These are phyloP conservation scores for Marasmarcha lunaedactyla DNA, from an alignment of 2,888 invertebrate species.

Conservation along the genomic window DNA sequence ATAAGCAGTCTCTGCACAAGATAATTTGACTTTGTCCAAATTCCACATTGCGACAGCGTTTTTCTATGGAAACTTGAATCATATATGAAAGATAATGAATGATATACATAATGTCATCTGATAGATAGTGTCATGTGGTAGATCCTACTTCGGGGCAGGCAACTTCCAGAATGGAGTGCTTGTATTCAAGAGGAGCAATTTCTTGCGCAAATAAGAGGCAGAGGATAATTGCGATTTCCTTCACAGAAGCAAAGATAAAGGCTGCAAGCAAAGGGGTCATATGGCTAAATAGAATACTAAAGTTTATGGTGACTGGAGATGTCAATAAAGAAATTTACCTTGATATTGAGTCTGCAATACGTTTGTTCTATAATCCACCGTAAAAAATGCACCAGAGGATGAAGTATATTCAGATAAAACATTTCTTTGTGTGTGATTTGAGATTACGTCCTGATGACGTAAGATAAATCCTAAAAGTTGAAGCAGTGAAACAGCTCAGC, in stretches of 20 bases:
- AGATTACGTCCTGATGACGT: no score
- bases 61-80: no score
- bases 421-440: constrained; percentile 6
- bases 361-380: constrained; percentile 1
- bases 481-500: not conserved
- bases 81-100: no score
- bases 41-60: no score
- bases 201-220: constrained; percentile 25
- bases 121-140: not conserved
- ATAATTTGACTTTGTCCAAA: no score
- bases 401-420: constrained; percentile 4
- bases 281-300: constrained; percentile 15
- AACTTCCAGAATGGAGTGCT: constrained; percentile 11
- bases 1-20: no score
- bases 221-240: constrained; percentile 21
- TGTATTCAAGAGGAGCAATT: constrained; percentile 17
- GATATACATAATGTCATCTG: no score
- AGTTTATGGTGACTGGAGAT: not conserved
- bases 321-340: not conserved
- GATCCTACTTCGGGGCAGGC: not conserved
- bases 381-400: constrained; percentile 3
- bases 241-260: constrained; percentile 25
- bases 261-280: constrained; percentile 23
- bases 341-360: constrained; percentile 1
- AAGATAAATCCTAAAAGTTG: not conserved